Evolutionary conservation across 1,140 invertebrate species (phyloP), one percentile per base, ranked within the genome.

Genomic region (Meloidogyne hapla): DNA sequence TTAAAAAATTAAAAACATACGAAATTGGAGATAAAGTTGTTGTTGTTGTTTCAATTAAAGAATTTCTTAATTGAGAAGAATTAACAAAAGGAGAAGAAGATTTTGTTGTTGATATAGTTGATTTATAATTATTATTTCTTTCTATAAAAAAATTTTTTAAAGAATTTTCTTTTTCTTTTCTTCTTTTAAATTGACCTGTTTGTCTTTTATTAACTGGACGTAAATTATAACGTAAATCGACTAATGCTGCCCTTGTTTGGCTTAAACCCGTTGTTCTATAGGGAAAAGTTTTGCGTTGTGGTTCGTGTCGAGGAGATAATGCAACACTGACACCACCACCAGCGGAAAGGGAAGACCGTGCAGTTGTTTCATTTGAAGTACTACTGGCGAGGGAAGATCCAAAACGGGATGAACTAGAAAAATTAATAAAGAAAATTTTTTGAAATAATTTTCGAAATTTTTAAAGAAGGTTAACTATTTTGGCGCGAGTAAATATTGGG

Each of bases 201-300:
- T 77, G 72, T 56, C 48, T 56, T 56, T 56, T 56, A 48, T 77
- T 77, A 21, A 77, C 75, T 23, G 76, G 76, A 12, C 75, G 61
- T 33, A 77, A 42, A 68, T 77, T 77, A 63, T 77, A 68, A 25
- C 75, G 74, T 23, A 77, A 45, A 73, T 77, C 75, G 9, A 77
- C 18, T 23, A 77, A 25, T n/a, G 26, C 4, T 70, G 69, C 6
- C 15, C 45, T 61, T 45, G 45, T 63, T 26, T 38, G 71, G 15
- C 48, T 64, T 33, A 64, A 63, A 73, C 23, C 56, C 25, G 71
- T 63, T 33, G 48, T 33, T 56, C n/a, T 21, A 28, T 69, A 25
- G 12, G 28, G 21, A 40, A 48, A 15, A 13, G 28, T n/a, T 26
- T 25, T 40, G 25, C 23, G 10, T 48, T 26, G 28, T 42, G 18